These are phyloP conservation scores for Cinclus cinclus DNA, from an alignment of 2,113 vertebrate species.

Conservation along the genomic window DNA sequence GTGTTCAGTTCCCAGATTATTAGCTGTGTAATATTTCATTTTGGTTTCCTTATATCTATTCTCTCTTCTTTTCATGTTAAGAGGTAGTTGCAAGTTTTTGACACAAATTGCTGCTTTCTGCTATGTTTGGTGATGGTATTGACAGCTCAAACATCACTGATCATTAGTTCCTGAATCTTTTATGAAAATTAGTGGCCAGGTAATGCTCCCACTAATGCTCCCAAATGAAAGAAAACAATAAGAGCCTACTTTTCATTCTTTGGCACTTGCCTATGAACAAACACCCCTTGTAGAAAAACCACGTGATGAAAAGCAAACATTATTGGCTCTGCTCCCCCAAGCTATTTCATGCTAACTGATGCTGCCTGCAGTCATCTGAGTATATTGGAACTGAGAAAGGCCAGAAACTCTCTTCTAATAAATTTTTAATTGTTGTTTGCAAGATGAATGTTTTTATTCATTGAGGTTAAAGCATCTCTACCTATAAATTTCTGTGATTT, in stretches of 20 bases:
- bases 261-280: neutral
- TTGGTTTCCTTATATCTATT: neutral
- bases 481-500: neutral
- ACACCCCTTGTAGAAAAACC: neutral
- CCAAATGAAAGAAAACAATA: neutral
- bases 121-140: neutral
- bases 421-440: neutral
- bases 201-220: neutral
- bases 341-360: neutral
- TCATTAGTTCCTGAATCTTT: neutral
- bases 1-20: neutral
- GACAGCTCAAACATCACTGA: neutral
- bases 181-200: neutral
- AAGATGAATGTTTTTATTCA: neutral
- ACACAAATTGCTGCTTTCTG: neutral
- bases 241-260: neutral
- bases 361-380: neutral
- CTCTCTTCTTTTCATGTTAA: neutral
- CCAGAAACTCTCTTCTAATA: neutral
- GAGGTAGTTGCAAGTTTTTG: neutral
- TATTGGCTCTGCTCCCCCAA: neutral
- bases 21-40: neutral
- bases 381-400: neutral
- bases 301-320: neutral
- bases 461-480: neutral